Conservation (phyloP, 1,140 invertebrate species). For the Tetranychus urticae region DNA sequence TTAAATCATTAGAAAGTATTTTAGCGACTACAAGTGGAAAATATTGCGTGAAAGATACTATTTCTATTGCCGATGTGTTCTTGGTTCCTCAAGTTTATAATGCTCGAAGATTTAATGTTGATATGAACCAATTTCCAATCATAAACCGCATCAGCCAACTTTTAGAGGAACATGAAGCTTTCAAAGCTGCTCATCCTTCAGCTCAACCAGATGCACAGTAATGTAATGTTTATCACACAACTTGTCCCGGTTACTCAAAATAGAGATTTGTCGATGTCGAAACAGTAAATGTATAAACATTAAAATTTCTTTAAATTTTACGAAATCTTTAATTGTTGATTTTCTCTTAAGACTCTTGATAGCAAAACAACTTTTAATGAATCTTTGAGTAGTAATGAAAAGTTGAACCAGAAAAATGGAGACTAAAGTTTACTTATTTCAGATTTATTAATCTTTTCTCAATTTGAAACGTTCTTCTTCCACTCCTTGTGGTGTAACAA, state of each 20-base stretch:
- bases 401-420: no score
- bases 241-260: neutral
- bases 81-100: conserved; percentile 55
- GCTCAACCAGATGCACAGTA: conserved; percentile 67
- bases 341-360: no score
- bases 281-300: no score
- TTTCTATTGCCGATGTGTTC: conserved; percentile 82
- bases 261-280: neutral
- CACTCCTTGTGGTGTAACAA: conserved; percentile 73
- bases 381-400: no score
- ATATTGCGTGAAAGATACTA: conserved; percentile 77
- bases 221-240: neutral
- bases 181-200: conserved; percentile 59
- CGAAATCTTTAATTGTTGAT: no score
- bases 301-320: no score
- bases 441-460: conserved; percentile 16
- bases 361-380: no score
- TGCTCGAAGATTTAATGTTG: conserved; percentile 53
- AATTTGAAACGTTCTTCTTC: conserved; percentile 17
- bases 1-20: conserved; percentile 64
- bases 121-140: conserved; percentile 62
- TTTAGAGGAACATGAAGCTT: conserved; percentile 46
- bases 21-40: conserved; percentile 59
- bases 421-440: no score
- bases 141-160: conserved; percentile 55